Conservation (phyloP, 2,888 invertebrate species). For the Ectemnius cavifrons region DNA sequence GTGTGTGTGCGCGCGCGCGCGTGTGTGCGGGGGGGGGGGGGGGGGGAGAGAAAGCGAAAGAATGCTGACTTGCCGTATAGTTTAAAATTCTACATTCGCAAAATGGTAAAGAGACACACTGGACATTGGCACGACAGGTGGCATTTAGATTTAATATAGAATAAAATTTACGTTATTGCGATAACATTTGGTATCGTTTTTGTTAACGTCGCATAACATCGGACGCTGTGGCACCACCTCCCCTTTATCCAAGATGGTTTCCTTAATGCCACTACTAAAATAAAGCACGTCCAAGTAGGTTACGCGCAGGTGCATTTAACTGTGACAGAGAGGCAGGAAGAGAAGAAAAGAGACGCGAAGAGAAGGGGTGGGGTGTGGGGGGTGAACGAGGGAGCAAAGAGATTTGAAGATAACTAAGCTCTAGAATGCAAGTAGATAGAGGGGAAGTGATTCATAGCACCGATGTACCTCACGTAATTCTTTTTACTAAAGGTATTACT, state of each 20-base stretch:
- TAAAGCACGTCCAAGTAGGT: too few relatives aligned
- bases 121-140: conserved; percentile 79
- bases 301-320: too few relatives aligned
- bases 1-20: too few relatives aligned
- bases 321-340: background rate
- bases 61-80: conserved; percentile 48
- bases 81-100: conserved; percentile 77
- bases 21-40: conserved; percentile 9
- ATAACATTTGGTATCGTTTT: conserved; percentile 78
- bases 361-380: background rate
- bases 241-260: background rate
- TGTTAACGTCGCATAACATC: conserved; percentile 70
- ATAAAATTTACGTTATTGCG: conserved; percentile 79
- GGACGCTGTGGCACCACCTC: conserved; percentile 31
- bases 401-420: background rate
- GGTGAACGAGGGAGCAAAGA: too few relatives aligned
- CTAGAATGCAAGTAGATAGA: background rate
- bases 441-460: conserved; percentile 2
- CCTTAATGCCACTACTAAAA: background rate
- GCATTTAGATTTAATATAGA: conserved; percentile 78
- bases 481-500: conserved; percentile 5
- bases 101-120: conserved; percentile 78
- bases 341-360: background rate
- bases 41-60: conserved; percentile 43
- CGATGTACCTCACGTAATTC: conserved; percentile 1